A percentile compares a stretch with the other conserved stretches of the same genome.
These are phyloP conservation scores for Drepanosiphum platanoidis DNA, from an alignment of 2,888 invertebrate genomes.

Conservation along the genomic window DNA sequence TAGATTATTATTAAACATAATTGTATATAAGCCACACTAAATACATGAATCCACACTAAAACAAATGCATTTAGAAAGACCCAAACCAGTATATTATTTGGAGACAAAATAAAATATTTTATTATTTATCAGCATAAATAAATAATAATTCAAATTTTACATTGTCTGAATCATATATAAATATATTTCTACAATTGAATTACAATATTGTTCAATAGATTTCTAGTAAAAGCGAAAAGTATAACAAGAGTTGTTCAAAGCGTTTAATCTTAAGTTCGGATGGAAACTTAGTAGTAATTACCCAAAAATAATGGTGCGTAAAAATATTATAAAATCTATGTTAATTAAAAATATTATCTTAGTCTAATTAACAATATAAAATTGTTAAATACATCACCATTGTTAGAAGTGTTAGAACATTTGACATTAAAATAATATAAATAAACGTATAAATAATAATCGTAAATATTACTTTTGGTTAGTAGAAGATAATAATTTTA, in stretches of 20 bases:
- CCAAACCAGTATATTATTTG: slow-evolving; percentile 22
- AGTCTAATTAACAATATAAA: slow-evolving; percentile 38
- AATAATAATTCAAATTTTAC: slow-evolving; percentile 29
- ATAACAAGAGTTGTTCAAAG: slow-evolving; percentile 33
- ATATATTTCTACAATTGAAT: slow-evolving; percentile 26
- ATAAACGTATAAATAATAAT: slow-evolving; percentile 29
- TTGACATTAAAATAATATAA: slow-evolving; percentile 17
- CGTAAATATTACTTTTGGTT: not conserved
- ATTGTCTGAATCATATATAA: slow-evolving; percentile 20
- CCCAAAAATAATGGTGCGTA: not conserved
- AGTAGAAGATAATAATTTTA: too few relatives aligned
- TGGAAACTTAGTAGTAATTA: not conserved
- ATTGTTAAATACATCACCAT: slow-evolving; percentile 12
- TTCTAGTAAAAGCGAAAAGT: slow-evolving; percentile 10
- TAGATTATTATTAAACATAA: not conserved
- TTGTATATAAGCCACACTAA: not conserved
- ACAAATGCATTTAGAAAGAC: not conserved
- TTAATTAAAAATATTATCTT: slow-evolving; percentile 18
- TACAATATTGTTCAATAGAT: slow-evolving; percentile 26
- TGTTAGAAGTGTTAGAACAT: slow-evolving; percentile 21
- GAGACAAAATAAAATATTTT: slow-evolving; percentile 7
- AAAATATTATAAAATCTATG: slow-evolving; percentile 26
- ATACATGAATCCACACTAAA: too few relatives aligned
- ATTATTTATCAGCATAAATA: slow-evolving; percentile 28
- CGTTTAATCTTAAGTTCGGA: slow-evolving; percentile 17